Evolutionary conservation across 2,113 vertebrate species (phyloP), one percentile per base, ranked within the genome.

Genomic region (Festucalex cinctus): DNA sequence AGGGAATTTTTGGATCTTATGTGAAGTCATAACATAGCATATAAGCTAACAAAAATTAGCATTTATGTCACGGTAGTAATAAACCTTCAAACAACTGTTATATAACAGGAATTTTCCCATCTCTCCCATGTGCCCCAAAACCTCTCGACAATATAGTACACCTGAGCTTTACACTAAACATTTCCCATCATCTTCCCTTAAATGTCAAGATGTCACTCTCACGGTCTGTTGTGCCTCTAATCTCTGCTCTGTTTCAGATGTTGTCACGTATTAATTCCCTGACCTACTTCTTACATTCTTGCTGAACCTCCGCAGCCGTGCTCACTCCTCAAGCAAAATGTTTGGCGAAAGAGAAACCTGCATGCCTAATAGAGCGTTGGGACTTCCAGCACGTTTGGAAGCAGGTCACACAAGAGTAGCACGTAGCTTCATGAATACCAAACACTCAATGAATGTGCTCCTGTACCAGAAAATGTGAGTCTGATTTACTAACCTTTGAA

Each of bases 351-450:
- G 39, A 26, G 9, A 28, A 56, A 61, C 22, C n/a, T n/a, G 22
- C 24, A 54, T 28, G 5, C 53, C 24, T 28, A 54, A 53, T 22
- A 54, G 19, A 49, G 7, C n/a, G 5, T 6, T 22, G 48, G 48
- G 20, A 9, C 48, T 51, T 19, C 48, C 48, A 22, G 22, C n/a
- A 51, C 9, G 48, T 22, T 39, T 22, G 48, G 74, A 37, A 54
- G 70, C 59, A 32, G 65, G 66, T 75, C 78, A 79, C 63, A 61
- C 43, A 36, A 73, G 43, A 66, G 61, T 14, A 62, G 73, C 68
- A 57, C 65, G 73, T 65, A 24, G 82, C 89, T 86, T 83, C 84
- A 75, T 80, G 70, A 86, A 85, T 73, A 80, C 79, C 36, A n/a
- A 65, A 61, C 13, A 36, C 49, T n/a, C n/a, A n/a, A n/a, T n/a